These are phyloP conservation scores for Epizoanthus scotinus DNA, from an alignment of 92 coral and sea anemone species.

Conservation along the genomic window DNA sequence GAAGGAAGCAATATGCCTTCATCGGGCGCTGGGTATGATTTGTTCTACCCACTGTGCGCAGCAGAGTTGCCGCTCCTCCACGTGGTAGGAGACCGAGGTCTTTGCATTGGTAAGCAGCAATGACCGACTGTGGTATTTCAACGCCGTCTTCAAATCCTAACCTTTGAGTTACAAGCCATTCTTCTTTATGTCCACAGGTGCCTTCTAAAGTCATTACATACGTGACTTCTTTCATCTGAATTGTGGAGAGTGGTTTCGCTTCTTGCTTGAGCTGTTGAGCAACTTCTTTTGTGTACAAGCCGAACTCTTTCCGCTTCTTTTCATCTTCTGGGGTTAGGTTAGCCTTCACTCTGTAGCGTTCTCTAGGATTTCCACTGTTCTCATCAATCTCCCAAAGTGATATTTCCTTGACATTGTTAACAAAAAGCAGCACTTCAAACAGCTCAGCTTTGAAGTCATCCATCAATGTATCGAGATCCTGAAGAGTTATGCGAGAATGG, in stretches of 20 bases:
- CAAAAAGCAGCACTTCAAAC: conserved; percentile 70
- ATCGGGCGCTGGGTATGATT: background rate
- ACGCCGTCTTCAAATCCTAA: conserved; percentile 63
- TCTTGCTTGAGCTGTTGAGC: conserved; percentile 24
- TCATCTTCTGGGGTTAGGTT: conserved; percentile 56
- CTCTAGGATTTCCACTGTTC: conserved; percentile 36
- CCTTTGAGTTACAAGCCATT: conserved; percentile 78
- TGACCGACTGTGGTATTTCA: conserved; percentile 28
- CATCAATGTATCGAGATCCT: conserved; percentile 51
- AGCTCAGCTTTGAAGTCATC: conserved; percentile 58
- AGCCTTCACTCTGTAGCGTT: conserved; percentile 54
- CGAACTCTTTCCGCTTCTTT: conserved; percentile 56
- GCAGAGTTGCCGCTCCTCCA: conserved; percentile 80
- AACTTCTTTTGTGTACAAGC: conserved; percentile 35
- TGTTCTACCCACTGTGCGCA: background rate
- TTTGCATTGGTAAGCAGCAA: conserved; percentile 43
- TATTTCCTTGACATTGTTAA: conserved; percentile 71
- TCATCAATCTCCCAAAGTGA: conserved; percentile 62
- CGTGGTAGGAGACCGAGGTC: conserved; percentile 88
- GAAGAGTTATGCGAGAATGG: conserved; percentile 29
- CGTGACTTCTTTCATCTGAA: conserved; percentile 51
- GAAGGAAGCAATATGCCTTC: conserved; percentile 89
- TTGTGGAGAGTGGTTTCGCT: conserved; percentile 35
- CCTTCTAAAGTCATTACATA: conserved; percentile 65
- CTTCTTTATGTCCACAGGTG: conserved; percentile 54